These are phyloP conservation scores for Paramormyrops kingsleyae DNA, from an alignment of 2,113 vertebrate species.

Conservation along the genomic window DNA sequence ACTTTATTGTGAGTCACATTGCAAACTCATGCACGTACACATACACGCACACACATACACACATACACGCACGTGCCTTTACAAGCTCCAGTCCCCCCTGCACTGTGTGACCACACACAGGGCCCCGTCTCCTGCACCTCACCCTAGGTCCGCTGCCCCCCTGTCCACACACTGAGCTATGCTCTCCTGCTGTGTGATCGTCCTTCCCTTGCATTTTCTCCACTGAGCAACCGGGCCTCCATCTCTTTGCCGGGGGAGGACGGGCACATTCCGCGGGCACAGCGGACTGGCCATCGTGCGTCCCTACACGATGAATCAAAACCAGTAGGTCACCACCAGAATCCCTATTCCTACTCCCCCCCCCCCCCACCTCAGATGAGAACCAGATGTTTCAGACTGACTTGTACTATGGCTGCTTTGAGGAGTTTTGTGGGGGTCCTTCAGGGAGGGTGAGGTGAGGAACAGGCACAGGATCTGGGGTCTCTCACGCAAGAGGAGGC, in stretches of 20 bases:
- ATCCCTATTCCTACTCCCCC: background rate
- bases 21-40: background rate
- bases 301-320: background rate
- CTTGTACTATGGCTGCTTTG: background rate
- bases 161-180: background rate
- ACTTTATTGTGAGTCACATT: background rate
- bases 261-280: background rate
- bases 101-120: background rate
- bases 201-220: background rate
- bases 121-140: background rate
- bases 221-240: background rate
- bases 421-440: background rate
- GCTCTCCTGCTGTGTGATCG: background rate
- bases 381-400: background rate
- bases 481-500: background rate
- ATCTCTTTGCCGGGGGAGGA: background rate
- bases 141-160: background rate
- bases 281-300: background rate
- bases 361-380: background rate
- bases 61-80: background rate
- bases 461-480: background rate
- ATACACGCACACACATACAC: background rate
- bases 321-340: background rate
- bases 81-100: background rate
- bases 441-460: background rate